phyloP scores from a whole-genome alignment of 2,113 vertebrate genomes.

The Gasterosteus aculeatus region DNA sequence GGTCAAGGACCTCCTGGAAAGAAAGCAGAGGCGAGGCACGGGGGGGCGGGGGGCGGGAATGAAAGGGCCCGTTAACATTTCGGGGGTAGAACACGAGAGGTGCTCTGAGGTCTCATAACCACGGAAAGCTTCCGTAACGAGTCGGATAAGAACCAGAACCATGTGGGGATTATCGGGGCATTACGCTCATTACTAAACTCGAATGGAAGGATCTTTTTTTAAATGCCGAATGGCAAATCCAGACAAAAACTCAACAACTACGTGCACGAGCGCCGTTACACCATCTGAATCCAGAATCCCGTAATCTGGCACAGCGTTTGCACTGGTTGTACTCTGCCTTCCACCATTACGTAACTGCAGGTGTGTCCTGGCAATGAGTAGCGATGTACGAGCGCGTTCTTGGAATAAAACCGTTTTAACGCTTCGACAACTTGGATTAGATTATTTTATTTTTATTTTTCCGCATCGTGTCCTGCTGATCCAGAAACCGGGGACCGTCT shows the following conservation, averaged over 20 bases:
- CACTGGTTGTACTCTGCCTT: conserved; percentile 29
- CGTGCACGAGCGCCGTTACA: conserved; percentile 9
- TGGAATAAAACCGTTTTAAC: neutral
- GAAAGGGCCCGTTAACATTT: conserved; percentile 20
- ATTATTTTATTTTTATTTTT: conserved; percentile 23
- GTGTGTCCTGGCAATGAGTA: conserved; percentile 4
- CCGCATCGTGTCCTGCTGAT: conserved; percentile 77
- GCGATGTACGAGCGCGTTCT: conserved; percentile 9
- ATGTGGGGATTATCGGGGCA: neutral
- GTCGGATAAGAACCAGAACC: conserved; percentile 5
- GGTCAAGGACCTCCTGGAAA: conserved; percentile 67
- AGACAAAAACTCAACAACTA: neutral
- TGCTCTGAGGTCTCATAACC: conserved; percentile 13
- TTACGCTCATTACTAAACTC: neutral
- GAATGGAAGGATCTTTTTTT: neutral
- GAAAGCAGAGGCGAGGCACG: conserved; percentile 33
- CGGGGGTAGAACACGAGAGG: conserved; percentile 20
- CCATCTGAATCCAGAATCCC: conserved; percentile 52
- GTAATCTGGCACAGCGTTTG: conserved; percentile 49
- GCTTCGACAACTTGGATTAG: neutral
- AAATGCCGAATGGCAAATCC: neutral
- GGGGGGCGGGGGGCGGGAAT: conserved; percentile 2
- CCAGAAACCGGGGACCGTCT: conserved; percentile 73
- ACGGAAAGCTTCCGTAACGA: conserved; percentile 16
- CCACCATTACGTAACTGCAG: conserved; percentile 57